Percentiles rank a stretch among this genome's conserved stretches.
Evolutionary conservation across 1,140 invertebrate species (phyloP).

Genomic region (Anastrepha ludens): DNA sequence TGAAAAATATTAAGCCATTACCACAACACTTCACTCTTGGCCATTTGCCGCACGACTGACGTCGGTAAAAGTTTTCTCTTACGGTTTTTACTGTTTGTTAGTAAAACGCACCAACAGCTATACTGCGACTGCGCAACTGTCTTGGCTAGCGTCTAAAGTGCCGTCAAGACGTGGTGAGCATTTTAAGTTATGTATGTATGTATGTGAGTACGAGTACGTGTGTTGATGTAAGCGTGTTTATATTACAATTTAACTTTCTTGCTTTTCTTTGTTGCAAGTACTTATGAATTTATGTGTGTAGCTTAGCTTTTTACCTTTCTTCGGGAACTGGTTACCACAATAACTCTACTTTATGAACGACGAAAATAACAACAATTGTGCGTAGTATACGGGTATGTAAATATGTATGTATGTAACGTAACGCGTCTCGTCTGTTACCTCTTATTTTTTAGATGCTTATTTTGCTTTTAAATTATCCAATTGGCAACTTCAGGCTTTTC

Average conservation of each 20-base stretch:
- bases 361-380: background rate
- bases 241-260: slow-evolving; percentile 14
- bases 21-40: slow-evolving; percentile 60
- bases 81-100: slow-evolving; percentile 66
- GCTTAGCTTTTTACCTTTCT: slow-evolving; percentile 20
- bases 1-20: background rate
- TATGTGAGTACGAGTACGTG: background rate
- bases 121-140: slow-evolving; percentile 11
- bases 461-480: slow-evolving; percentile 29
- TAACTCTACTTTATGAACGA: background rate
- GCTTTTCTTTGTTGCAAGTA: slow-evolving; percentile 7
- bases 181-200: background rate
- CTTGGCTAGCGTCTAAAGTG: background rate
- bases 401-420: background rate
- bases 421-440: slow-evolving; percentile 22
- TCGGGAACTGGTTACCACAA: slow-evolving; percentile 45
- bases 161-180: background rate
- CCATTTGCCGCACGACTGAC: slow-evolving; percentile 69
- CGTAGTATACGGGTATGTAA: background rate
- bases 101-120: background rate
- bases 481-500: slow-evolving; percentile 10
- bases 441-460: slow-evolving; percentile 48
- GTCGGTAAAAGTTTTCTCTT: slow-evolving; percentile 67
- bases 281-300: background rate
- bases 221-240: background rate